A percentile compares a stretch with the other conserved stretches of the same genome.
Conservation (phyloP, 1,140 invertebrate species). For the Drosophila nasuta region DNA sequence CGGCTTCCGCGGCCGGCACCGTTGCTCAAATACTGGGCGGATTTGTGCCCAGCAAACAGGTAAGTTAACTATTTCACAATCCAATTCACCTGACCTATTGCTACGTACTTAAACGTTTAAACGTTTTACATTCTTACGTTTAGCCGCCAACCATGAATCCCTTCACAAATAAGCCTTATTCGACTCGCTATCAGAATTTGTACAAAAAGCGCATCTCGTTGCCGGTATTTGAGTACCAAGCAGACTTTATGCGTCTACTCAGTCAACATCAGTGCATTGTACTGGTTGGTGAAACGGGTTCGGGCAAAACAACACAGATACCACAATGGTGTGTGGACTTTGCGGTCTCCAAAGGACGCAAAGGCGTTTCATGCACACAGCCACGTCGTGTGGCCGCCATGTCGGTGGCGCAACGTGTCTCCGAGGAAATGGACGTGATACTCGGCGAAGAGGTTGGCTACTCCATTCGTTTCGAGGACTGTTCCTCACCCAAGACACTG, state of each 20-base stretch:
- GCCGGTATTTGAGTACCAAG: conserved; percentile 99
- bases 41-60: conserved; percentile 85
- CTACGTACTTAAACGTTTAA: background rate
- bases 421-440: conserved; percentile 99
- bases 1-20: conserved; percentile 72
- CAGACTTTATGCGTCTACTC: conserved; percentile 97
- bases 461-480: conserved; percentile 99
- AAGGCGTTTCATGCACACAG: conserved; percentile 98
- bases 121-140: background rate
- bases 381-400: conserved; percentile 99
- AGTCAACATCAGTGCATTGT: conserved; percentile 87
- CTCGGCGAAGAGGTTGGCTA: conserved; percentile 99
- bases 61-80: conserved; percentile 3
- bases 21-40: conserved; percentile 84
- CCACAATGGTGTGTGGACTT: conserved; percentile 97
- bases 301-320: conserved; percentile 98
- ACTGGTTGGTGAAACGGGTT: conserved; percentile 94
- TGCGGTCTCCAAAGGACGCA: conserved; percentile 89
- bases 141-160: conserved; percentile 87
- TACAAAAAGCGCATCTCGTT: conserved; percentile 95
- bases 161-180: conserved; percentile 91
- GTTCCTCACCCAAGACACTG: conserved; percentile 96
- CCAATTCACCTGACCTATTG: background rate
- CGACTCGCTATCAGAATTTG: conserved; percentile 93
- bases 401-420: conserved; percentile 98